Base-by-base conservation (phyloP, 2,113 vertebrate species). In the Prochilodus magdalenae region DNA sequence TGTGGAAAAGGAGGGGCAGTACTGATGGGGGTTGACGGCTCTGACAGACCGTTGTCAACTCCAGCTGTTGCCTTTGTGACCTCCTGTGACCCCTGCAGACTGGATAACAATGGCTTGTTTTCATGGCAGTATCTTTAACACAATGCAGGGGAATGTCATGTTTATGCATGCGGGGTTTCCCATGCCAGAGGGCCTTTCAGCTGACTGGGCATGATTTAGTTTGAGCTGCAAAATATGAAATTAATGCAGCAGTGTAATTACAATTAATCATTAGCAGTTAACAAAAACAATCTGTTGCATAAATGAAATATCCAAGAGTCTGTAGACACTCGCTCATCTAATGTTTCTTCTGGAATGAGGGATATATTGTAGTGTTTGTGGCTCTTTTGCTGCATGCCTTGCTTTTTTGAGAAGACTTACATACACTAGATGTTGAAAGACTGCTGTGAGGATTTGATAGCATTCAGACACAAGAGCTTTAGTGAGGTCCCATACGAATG, bases 91-190 rank as follows among this genome's bases (percentile, higher is more conserved):
- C 80, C 71, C 67, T 69, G 74, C 73, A 81, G 80, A 69, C 13
- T 18, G 57, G 20, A 65, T 72, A 88, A 82, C 83, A 87, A 86
- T 90, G 88, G 88, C 87, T 83, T 89, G 90, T 88, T 91, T 51
- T 89, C 84, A 89, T 84, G 86, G 79, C 85, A 79, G 26, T n/a
- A 69, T 75, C 81, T 85, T 81, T 83, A 82, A 85, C 89, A 88
- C 88, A 55, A 85, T 83, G 85, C 79, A 76, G 77, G 86, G 90
- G 90, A 93, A 92, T 92, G 89, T 85, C 62, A 84, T 77, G 60
- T 70, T 86, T 70, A 70, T 80, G 59, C n/a, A 77, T 63, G 70
- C 12, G 60, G 73, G 63, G 73, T 70, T 82, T 86, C 77, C 51
- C 67, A 62, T 67, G n/a, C 20, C 60, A 44, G 53, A 24, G 16